These are phyloP conservation scores for Cuniculus paca DNA, from an alignment of 2,797 vertebrate genomes.

Conservation along the genomic window DNA sequence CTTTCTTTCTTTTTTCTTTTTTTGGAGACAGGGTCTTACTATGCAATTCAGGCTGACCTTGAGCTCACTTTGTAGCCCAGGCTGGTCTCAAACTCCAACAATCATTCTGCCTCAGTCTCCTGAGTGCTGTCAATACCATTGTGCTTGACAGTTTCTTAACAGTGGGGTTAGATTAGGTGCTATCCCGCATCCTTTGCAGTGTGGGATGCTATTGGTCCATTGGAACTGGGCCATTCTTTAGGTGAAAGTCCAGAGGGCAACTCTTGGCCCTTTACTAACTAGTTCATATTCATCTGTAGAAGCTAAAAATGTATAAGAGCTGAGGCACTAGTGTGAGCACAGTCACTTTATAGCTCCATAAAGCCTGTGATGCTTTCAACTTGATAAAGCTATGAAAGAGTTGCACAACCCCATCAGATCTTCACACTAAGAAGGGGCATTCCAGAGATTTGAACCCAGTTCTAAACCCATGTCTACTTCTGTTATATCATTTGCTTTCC, in stretches of 20 bases:
- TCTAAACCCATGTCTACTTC: conserved; percentile 30
- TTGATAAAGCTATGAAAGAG: not conserved
- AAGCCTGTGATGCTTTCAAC: not conserved
- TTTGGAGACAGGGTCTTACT: too few species aligned
- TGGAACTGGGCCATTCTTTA: not conserved
- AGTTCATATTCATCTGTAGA: not conserved
- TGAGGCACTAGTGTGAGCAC: not conserved
- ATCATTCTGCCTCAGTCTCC: not conserved
- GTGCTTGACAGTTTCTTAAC: not conserved
- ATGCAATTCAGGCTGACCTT: not conserved
- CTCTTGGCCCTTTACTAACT: not conserved
- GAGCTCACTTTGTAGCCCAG: not conserved
- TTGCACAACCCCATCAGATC: not conserved
- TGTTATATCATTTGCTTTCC: conserved; percentile 28
- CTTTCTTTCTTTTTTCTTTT: too few species aligned
- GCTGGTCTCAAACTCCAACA: not conserved
- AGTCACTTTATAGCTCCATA: not conserved
- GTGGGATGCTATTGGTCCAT: not conserved
- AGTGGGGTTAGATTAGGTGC: not conserved
- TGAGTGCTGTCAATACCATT: not conserved
- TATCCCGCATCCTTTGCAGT: not conserved
- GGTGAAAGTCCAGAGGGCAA: not conserved
- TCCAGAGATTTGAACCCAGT: conserved; percentile 13
- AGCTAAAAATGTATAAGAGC: not conserved
- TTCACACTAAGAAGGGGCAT: conserved; percentile 19